These are phyloP conservation scores for Dromas ardeola DNA, from an alignment of 2,113 vertebrate genomes.

Conservation along the genomic window DNA sequence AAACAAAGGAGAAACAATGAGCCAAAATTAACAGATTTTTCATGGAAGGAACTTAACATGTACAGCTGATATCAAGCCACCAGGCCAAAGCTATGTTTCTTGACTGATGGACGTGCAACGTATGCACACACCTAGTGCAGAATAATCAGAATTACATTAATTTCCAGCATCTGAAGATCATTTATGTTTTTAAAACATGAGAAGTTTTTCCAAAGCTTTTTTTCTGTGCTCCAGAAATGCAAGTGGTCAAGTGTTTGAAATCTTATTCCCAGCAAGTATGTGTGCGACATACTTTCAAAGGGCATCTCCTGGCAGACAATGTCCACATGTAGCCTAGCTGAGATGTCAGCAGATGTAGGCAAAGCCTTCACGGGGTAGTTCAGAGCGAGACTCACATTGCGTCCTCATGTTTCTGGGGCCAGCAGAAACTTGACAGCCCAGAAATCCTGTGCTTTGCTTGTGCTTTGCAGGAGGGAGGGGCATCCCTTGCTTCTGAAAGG, in stretches of 20 bases:
- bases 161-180: neutral
- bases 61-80: neutral
- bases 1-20: neutral
- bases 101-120: neutral
- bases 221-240: neutral
- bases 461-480: neutral
- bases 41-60: neutral
- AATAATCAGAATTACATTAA: neutral
- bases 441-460: neutral
- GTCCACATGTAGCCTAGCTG: neutral
- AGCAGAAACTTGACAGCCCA: constrained; percentile 11
- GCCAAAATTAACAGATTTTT: neutral
- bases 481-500: neutral
- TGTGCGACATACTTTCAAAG: neutral
- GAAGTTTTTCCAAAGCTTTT: neutral
- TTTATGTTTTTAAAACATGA: neutral
- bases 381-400: neutral
- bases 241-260: neutral
- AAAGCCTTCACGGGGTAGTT: neutral
- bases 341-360: constrained; percentile 2
- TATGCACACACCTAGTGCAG: neutral
- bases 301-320: constrained; percentile 7
- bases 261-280: constrained; percentile 9
- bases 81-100: neutral
- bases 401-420: neutral